These are phyloP conservation scores for Drosophila subquinaria DNA, from an alignment of 2,888 invertebrate genomes.

Conservation along the genomic window DNA sequence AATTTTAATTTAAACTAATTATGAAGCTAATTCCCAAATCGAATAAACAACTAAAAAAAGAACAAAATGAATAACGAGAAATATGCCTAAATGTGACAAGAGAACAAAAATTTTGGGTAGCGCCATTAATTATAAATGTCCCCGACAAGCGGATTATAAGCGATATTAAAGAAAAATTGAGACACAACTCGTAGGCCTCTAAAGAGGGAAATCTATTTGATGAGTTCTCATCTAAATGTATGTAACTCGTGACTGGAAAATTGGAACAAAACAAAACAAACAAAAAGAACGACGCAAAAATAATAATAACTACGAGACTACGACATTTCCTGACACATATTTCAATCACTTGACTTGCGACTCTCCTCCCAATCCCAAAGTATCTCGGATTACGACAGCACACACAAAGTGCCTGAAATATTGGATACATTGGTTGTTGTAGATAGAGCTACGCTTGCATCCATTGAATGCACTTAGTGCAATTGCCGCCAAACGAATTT, in stretches of 20 bases:
- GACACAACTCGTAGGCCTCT: slow-evolving; percentile 58
- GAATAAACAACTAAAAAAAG: slow-evolving; percentile 34
- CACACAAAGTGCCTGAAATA: slow-evolving; percentile 33
- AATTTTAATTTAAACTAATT: slow-evolving; percentile 72
- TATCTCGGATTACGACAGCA: slow-evolving; percentile 62
- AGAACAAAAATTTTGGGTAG: slow-evolving; percentile 46
- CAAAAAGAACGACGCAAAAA: slow-evolving; percentile 17
- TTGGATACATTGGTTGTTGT: slow-evolving; percentile 24
- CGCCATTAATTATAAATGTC: slow-evolving; percentile 59
- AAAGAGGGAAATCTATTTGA: slow-evolving; percentile 36
- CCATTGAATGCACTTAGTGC: slow-evolving; percentile 57
- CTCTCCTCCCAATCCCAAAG: slow-evolving; percentile 19
- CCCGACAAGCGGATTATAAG: slow-evolving; percentile 60
- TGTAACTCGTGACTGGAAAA: slow-evolving; percentile 27
- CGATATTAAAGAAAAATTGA: slow-evolving; percentile 33
- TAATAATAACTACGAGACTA: slow-evolving; percentile 45
- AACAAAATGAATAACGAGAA: slow-evolving; percentile 51
- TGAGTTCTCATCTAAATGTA: slow-evolving; percentile 18
- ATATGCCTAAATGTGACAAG: slow-evolving; percentile 60
- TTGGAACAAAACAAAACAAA: slow-evolving; percentile 31
- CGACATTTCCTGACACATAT: slow-evolving; percentile 57
- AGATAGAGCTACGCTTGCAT: slow-evolving; percentile 14
- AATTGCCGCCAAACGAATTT: slow-evolving; percentile 61
- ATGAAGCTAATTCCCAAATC: slow-evolving; percentile 62
- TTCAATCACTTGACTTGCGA: slow-evolving; percentile 38